Conservation (phyloP, 2,888 invertebrate genomes). For the Molorchus minor region DNA sequence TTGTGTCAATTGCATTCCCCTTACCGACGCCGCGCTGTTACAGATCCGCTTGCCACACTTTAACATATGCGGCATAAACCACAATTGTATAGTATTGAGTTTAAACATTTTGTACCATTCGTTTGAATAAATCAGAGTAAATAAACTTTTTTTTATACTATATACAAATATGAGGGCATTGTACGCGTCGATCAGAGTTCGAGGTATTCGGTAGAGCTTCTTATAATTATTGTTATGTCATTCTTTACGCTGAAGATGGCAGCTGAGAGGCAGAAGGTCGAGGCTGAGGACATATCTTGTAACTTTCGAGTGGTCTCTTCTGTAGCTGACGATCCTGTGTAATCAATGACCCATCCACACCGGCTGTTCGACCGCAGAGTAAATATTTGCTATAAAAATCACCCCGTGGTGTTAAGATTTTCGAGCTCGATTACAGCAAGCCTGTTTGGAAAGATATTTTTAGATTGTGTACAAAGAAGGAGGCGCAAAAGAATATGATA, state of each 20-base stretch:
- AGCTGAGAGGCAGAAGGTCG: constrained; percentile 38
- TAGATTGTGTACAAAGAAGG: too few relatives aligned
- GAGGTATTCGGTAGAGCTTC: constrained; percentile 3
- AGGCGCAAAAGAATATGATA: too few relatives aligned
- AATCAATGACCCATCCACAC: constrained; percentile 39
- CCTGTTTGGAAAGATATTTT: background rate
- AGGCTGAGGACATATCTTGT: constrained; percentile 36
- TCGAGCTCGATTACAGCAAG: constrained; percentile 4
- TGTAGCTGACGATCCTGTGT: constrained; percentile 40
- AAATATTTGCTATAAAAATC: constrained; percentile 22
- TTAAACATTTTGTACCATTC: too few relatives aligned
- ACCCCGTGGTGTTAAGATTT: constrained; percentile 3
- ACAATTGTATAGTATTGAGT: too few relatives aligned
- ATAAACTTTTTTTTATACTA: too few relatives aligned
- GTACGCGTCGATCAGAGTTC: background rate
- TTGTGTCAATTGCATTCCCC: too few relatives aligned
- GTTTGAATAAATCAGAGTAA: too few relatives aligned
- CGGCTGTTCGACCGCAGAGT: constrained; percentile 29
- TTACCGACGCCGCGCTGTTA: too few relatives aligned
- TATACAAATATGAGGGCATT: too few relatives aligned
- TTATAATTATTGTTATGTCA: constrained; percentile 20
- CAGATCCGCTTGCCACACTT: too few relatives aligned
- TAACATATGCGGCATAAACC: too few relatives aligned
- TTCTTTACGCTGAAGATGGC: constrained; percentile 26
- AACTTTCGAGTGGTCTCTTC: constrained; percentile 42